Percentiles rank a stretch among this genome's conserved stretches.
phyloP scores from a whole-genome alignment of 2,888 invertebrate genomes.

The Ferdinandea cuprea region DNA sequence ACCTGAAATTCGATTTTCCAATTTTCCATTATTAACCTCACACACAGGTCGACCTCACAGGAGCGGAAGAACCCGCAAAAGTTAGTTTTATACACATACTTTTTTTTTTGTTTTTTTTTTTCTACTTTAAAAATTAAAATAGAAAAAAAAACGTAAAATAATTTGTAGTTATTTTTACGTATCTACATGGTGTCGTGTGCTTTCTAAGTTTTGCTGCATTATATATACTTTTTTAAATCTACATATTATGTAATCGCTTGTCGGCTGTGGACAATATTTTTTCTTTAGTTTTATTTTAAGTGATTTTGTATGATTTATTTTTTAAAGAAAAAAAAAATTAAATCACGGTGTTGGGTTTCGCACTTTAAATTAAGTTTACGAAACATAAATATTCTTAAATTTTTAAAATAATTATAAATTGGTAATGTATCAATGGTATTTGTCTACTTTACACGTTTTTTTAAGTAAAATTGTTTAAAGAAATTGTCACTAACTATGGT shows the following conservation, averaged over 20 bases:
- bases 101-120: conserved; percentile 28
- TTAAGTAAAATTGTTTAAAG: too few relatives aligned
- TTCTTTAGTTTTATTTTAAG: conserved; percentile 17
- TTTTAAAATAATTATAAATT: too few relatives aligned
- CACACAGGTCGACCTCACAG: conserved; percentile 83
- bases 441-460: too few relatives aligned
- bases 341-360: not conserved
- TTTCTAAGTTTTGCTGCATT: conserved; percentile 17
- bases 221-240: not conserved
- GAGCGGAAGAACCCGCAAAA: conserved; percentile 83
- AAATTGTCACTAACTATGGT: too few relatives aligned
- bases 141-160: conserved; percentile 27
- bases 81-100: conserved; percentile 79
- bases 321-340: not conserved
- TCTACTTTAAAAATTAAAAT: conserved; percentile 1
- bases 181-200: conserved; percentile 51
- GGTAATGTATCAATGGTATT: too few relatives aligned
- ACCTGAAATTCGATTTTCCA: conserved; percentile 69
- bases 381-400: too few relatives aligned
- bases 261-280: conserved; percentile 6
- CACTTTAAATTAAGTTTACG: not conserved
- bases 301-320: not conserved
- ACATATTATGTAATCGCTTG: conserved; percentile 9
- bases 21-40: conserved; percentile 74
- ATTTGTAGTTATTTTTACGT: conserved; percentile 14